Percentiles rank a stretch among this genome's conserved stretches.
Evolutionary conservation across 1,140 invertebrate species (phyloP).

Genomic region (Pteromalus puparum): DNA sequence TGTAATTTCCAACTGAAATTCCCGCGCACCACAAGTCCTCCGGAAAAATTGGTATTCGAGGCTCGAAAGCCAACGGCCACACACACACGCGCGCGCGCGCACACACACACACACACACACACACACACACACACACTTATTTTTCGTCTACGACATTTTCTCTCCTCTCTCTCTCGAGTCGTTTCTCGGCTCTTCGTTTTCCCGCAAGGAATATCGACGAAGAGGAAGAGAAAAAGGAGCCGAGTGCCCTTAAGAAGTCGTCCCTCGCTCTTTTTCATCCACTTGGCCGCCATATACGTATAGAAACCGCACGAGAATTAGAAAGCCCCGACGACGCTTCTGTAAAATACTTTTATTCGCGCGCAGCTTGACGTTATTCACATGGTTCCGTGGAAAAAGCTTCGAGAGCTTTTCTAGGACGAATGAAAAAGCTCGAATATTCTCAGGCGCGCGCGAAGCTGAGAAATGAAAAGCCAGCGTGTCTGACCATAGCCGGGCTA

Average conservation of each 20-base stretch:
- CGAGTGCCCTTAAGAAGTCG: slow-evolving; percentile 13
- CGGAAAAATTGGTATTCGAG: slow-evolving; percentile 9
- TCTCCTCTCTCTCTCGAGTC: slow-evolving; percentile 21
- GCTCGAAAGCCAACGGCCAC: slow-evolving; percentile 16
- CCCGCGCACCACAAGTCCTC: background rate
- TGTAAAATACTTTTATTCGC: slow-evolving; percentile 31
- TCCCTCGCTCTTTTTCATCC: slow-evolving; percentile 34
- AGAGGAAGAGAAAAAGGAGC: background rate
- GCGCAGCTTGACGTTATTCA: slow-evolving; percentile 21
- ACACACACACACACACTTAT: slow-evolving; percentile 18
- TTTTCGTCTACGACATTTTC: background rate
- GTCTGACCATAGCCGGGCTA: background rate
- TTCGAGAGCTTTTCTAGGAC: background rate
- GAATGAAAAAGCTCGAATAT: background rate
- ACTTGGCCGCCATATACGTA: background rate
- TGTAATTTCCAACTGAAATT: too few relatives aligned
- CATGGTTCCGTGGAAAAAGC: background rate
- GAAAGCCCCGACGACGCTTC: background rate
- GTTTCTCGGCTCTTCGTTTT: slow-evolving; percentile 35
- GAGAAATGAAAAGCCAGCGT: background rate
- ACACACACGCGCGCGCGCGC: background rate
- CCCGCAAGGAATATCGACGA: slow-evolving; percentile 34
- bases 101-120: background rate
- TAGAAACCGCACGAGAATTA: background rate
- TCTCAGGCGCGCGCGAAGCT: background rate